These are phyloP conservation scores for Anticlea derivata DNA, from an alignment of 2,888 invertebrate species.

Conservation along the genomic window DNA sequence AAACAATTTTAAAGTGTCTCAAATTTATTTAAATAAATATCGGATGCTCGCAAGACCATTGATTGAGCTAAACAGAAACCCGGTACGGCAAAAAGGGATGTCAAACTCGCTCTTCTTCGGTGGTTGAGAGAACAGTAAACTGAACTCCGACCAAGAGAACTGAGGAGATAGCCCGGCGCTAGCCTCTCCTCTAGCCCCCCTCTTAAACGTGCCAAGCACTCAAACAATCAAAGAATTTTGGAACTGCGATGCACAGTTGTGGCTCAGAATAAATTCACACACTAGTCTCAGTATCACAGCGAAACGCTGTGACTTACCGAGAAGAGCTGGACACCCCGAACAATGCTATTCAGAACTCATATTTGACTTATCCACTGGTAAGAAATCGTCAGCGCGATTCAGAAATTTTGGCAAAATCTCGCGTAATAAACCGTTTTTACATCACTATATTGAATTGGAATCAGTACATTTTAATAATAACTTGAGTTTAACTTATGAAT, in stretches of 20 bases:
- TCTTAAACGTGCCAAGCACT: slow-evolving; percentile 48
- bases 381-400: slow-evolving; percentile 49
- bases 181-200: slow-evolving; percentile 51
- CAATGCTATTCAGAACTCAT: not conserved
- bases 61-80: too few relatives aligned
- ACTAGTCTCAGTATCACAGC: slow-evolving; percentile 43
- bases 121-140: slow-evolving; percentile 69
- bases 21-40: too few relatives aligned
- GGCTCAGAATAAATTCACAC: slow-evolving; percentile 43
- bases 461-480: not conserved
- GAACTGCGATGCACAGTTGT: slow-evolving; percentile 46
- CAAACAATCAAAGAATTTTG: slow-evolving; percentile 40
- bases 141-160: slow-evolving; percentile 60
- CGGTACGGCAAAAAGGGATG: slow-evolving; percentile 53
- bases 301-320: slow-evolving; percentile 56
- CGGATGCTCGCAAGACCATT: too few relatives aligned
- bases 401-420: slow-evolving; percentile 15
- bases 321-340: slow-evolving; percentile 67
- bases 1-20: too few relatives aligned
- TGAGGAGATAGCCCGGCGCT: slow-evolving; percentile 55
- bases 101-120: slow-evolving; percentile 68
- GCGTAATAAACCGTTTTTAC: not conserved
- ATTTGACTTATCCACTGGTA: slow-evolving; percentile 9
- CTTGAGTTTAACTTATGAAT: not conserved
- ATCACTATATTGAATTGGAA: not conserved